Percentiles rank a stretch among this genome's conserved stretches.
These are phyloP conservation scores for Petrolisthes cinctipes DNA, from an alignment of 2,888 invertebrate species.

Conservation along the genomic window DNA sequence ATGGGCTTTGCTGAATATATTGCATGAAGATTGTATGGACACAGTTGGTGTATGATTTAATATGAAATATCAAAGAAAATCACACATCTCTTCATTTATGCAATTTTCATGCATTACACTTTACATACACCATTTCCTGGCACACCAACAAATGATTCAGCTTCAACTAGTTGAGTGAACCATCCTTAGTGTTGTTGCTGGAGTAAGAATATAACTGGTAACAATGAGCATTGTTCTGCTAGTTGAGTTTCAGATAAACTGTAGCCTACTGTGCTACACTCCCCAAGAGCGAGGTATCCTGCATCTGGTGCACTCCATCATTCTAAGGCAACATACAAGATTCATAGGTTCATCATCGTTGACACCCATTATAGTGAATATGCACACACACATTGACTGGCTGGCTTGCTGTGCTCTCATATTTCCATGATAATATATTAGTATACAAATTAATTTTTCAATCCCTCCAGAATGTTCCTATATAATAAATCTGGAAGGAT, in stretches of 20 bases:
- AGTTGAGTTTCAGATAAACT: conserved; percentile 11
- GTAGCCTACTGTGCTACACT: conserved; percentile 18
- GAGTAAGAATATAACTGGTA: too few relatives aligned
- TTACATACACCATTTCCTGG: too few relatives aligned
- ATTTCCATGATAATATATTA: not conserved
- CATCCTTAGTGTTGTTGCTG: too few relatives aligned
- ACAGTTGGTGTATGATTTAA: too few relatives aligned
- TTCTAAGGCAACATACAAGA: not conserved
- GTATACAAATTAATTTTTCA: conserved; percentile 30
- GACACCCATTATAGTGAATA: not conserved
- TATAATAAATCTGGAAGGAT: conserved; percentile 34
- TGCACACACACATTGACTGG: conserved; percentile 9
- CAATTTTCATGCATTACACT: too few relatives aligned
- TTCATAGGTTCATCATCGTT: not conserved
- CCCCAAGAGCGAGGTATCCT: not conserved
- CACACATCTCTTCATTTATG: too few relatives aligned
- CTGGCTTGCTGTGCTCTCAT: conserved; percentile 14
- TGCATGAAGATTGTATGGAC: too few relatives aligned
- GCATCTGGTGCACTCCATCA: conserved; percentile 8
- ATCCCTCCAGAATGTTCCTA: conserved; percentile 48
- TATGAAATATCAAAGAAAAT: too few relatives aligned
- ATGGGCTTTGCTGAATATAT: too few relatives aligned
- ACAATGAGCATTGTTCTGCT: conserved; percentile 3
- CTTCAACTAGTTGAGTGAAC: too few relatives aligned
- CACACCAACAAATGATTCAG: too few relatives aligned